Conservation (phyloP, 2,113 vertebrate species). For the Vireo altiloquus region DNA sequence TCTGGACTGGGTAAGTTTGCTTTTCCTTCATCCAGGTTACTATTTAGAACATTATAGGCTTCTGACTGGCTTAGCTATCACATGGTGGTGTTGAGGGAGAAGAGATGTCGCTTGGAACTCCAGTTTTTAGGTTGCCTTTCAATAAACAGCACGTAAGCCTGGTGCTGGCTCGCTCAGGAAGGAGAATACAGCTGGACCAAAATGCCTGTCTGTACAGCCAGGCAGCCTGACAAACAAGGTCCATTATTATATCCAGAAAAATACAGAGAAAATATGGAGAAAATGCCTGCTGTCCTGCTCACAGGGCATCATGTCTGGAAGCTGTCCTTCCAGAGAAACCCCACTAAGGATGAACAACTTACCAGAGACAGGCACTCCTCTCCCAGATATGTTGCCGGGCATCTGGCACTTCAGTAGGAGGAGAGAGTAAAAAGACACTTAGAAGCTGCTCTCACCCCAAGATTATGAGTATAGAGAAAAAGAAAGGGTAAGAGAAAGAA, state of each 20-base stretch:
- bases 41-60: not conserved
- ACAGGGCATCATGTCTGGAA: not conserved
- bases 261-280: not conserved
- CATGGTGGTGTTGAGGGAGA: not conserved
- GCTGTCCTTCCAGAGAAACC: not conserved
- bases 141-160: not conserved
- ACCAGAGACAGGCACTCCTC: fast-evolving
- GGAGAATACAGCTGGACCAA: not conserved
- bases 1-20: not conserved
- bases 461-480: not conserved
- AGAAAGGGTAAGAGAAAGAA: too few relatives aligned
- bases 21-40: not conserved
- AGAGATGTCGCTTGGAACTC: not conserved
- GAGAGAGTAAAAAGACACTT: not conserved
- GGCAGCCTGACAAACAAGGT: not conserved
- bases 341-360: not conserved
- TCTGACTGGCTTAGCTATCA: not conserved
- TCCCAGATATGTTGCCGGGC: not conserved
- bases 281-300: not conserved
- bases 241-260: not conserved
- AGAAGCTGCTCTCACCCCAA: not conserved
- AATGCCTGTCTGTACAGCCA: not conserved
- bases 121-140: not conserved
- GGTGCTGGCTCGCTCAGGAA: not conserved
- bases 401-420: not conserved